These are phyloP conservation scores for Cavia aperea DNA, from an alignment of 2,113 vertebrate species.

Conservation along the genomic window DNA sequence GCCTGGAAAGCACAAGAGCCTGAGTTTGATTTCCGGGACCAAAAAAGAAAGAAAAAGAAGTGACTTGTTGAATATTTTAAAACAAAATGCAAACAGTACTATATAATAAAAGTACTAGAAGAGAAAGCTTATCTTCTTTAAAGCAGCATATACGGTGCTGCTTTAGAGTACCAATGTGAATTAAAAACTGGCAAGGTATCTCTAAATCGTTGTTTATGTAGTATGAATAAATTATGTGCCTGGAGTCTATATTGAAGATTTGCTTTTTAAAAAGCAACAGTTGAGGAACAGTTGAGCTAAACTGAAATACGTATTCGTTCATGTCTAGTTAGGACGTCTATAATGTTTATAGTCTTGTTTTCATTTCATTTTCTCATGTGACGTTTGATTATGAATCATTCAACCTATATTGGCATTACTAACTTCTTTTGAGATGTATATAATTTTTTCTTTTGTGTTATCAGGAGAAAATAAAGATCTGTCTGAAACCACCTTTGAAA, in stretches of 20 bases:
- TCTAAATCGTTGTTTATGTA: not conserved
- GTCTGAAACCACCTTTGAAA: conserved; percentile 75
- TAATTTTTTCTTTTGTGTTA: conserved; percentile 43
- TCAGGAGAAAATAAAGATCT: conserved; percentile 74
- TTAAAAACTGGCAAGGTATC: not conserved
- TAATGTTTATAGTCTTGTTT: conserved; percentile 19
- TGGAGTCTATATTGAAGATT: not conserved
- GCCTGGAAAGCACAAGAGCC: too few species aligned
- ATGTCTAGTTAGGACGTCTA: not conserved
- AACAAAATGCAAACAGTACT: not conserved
- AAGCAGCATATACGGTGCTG: not conserved
- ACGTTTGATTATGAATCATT: not conserved
- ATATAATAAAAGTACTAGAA: not conserved
- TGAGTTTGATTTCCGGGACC: too few species aligned
- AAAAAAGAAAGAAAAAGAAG: not conserved
- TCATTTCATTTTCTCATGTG: conserved; percentile 29
- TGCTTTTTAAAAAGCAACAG: not conserved
- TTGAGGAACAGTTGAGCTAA: not conserved
- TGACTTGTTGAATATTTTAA: not conserved
- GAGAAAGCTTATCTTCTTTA: not conserved
- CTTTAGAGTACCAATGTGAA: not conserved
- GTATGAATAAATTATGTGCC: not conserved
- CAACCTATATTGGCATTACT: not conserved
- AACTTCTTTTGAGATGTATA: not conserved
- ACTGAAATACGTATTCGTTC: not conserved